Percentiles rank a stretch among this genome's conserved stretches.
These are phyloP conservation scores for Petrophora chlorosata DNA, from an alignment of 2,888 invertebrate species.

Conservation along the genomic window DNA sequence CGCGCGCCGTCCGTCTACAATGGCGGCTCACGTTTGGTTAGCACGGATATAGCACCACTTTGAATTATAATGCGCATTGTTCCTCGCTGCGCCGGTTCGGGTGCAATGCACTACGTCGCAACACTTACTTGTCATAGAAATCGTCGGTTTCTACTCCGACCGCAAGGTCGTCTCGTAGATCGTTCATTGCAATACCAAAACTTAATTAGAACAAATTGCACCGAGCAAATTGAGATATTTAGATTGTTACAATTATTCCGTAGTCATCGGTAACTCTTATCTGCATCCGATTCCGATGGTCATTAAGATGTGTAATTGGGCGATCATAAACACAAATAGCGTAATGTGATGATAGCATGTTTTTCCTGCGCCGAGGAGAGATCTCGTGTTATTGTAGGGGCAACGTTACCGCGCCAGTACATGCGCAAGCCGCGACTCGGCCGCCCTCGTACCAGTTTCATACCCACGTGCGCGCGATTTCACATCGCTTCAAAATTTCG, in stretches of 20 bases:
- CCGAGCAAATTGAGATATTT: constrained; percentile 25
- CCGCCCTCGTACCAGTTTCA: constrained; percentile 49
- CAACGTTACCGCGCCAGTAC: constrained; percentile 12
- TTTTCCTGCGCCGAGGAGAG: constrained; percentile 12
- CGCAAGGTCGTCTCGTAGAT: constrained; percentile 56
- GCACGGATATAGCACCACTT: constrained; percentile 79
- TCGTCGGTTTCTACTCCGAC: constrained; percentile 63
- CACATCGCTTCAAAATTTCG: constrained; percentile 57
- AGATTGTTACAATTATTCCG: constrained; percentile 19
- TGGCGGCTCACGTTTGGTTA: constrained; percentile 69
- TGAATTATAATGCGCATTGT: constrained; percentile 83
- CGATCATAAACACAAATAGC: constrained; percentile 11
- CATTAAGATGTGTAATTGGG: constrained; percentile 15
- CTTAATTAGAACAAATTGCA: constrained; percentile 29
- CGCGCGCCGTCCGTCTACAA: constrained; percentile 50
- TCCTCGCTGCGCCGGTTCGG: constrained; percentile 65
- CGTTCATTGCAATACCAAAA: constrained; percentile 39
- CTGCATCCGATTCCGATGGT: constrained; percentile 24
- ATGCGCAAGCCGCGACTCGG: constrained; percentile 19
- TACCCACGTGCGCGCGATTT: constrained; percentile 55
- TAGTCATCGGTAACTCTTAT: constrained; percentile 23
- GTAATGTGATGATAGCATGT: constrained; percentile 15
- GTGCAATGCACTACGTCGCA: constrained; percentile 80
- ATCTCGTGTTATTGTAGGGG: constrained; percentile 12
- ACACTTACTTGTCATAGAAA: constrained; percentile 77